These are phyloP conservation scores for Cyclophora punctaria DNA, from an alignment of 2,888 invertebrate species.

Conservation along the genomic window DNA sequence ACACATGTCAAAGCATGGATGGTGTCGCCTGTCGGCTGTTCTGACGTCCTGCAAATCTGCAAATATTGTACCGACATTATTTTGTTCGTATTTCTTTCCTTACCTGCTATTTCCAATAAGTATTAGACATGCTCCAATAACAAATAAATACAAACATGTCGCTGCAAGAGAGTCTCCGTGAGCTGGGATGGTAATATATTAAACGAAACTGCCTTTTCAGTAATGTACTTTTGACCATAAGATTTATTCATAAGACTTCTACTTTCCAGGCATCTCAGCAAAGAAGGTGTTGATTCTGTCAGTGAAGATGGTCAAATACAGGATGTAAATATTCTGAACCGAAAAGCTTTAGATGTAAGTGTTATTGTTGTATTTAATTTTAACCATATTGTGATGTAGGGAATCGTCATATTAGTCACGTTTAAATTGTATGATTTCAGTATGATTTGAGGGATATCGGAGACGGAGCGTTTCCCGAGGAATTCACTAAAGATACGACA, in stretches of 20 bases:
- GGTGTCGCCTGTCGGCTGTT: constrained; percentile 16
- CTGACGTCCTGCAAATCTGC: constrained; percentile 34
- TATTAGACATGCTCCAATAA: constrained; percentile 41
- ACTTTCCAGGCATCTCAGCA: constrained; percentile 81
- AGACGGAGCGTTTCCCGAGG: constrained; percentile 81
- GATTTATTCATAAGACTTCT: constrained; percentile 17
- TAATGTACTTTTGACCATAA: constrained; percentile 1
- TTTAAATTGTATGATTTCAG: constrained; percentile 52
- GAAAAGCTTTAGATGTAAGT: constrained; percentile 83
- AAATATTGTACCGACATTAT: constrained; percentile 41
- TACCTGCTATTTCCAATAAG: constrained; percentile 49
- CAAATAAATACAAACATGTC: constrained; percentile 67
- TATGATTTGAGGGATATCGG: constrained; percentile 88
- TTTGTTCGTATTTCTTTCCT: constrained; percentile 43
- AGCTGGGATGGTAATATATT: constrained; percentile 78
- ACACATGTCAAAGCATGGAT: too few species aligned
- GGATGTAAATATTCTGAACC: constrained; percentile 78
- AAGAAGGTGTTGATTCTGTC: constrained; percentile 80
- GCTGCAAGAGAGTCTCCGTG: constrained; percentile 77
- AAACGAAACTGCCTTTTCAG: constrained; percentile 6
- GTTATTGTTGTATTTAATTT: constrained; percentile 2
- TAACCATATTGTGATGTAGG: constrained; percentile 2
- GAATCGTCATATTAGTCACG: constrained; percentile 12
- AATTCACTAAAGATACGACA: constrained; percentile 75
- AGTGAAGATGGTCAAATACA: constrained; percentile 78